phyloP scores from a whole-genome alignment of 1,140 invertebrate genomes.

The Paramacrobiotus metropolitanus region DNA sequence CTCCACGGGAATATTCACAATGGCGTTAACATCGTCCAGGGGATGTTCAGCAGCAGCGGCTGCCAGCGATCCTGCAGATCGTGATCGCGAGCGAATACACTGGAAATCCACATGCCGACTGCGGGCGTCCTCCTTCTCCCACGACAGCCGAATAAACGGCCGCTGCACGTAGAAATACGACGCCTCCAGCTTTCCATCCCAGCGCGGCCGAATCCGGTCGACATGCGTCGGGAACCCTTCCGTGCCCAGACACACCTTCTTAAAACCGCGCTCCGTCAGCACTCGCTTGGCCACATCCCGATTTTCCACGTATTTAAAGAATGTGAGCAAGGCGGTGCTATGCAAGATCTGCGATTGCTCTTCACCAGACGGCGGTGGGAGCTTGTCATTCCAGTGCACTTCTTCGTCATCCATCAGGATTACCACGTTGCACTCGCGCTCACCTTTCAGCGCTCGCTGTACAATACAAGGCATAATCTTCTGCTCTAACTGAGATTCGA shows the following conservation, averaged over 20 bases:
- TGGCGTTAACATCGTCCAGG: conserved; percentile 4
- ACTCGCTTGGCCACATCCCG: conserved; percentile 94
- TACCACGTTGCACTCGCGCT: conserved; percentile 70
- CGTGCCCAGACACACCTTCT: conserved; percentile 38
- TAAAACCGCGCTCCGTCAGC: conserved; percentile 87
- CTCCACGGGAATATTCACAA: background rate
- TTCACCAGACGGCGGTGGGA: conserved; percentile 94
- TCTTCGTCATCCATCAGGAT: conserved; percentile 81
- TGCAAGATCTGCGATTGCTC: conserved; percentile 82
- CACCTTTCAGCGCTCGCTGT: conserved; percentile 64
- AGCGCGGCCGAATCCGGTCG: background rate
- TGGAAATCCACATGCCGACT: conserved; percentile 94
- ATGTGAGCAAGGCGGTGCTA: conserved; percentile 74
- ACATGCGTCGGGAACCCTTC: conserved; percentile 3
- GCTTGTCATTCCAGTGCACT: conserved; percentile 96
- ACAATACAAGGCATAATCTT: conserved; percentile 89
- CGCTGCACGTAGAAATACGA: conserved; percentile 62
- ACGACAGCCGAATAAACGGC: conserved; percentile 98
- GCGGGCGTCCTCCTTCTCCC: conserved; percentile 98
- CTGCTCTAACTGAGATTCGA: conserved; percentile 82
- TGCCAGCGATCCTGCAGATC: conserved; percentile 22
- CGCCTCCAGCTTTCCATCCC: background rate
- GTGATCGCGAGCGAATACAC: conserved; percentile 26
- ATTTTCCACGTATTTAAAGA: conserved; percentile 99
- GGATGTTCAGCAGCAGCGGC: conserved; percentile 12